Conservation (phyloP, 2,888 invertebrate species). For the Iselma pallidipennis region DNA sequence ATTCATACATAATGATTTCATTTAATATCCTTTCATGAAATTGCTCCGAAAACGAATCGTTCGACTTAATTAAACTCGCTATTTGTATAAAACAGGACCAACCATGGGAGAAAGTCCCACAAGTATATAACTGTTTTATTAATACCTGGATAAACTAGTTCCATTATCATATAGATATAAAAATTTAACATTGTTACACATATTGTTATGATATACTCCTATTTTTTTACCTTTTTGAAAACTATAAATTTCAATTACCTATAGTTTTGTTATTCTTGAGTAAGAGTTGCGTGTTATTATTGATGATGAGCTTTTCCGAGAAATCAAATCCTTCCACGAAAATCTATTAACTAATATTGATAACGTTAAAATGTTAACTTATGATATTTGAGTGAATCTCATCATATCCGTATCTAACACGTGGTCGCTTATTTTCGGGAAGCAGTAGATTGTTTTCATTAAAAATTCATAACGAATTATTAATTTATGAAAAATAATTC, state of each 20-base stretch:
- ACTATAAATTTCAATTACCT: too few species aligned
- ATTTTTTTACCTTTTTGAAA: too few species aligned
- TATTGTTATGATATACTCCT: too few species aligned
- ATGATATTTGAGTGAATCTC: constrained; percentile 15
- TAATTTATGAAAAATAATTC: background rate
- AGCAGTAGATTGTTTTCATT: background rate
- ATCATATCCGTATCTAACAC: background rate
- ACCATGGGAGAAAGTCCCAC: background rate
- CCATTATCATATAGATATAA: background rate
- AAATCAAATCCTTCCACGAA: constrained; percentile 27
- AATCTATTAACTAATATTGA: constrained; percentile 27
- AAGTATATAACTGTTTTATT: background rate
- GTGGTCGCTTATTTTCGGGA: background rate
- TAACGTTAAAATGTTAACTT: constrained; percentile 22
- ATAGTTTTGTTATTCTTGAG: too few species aligned
- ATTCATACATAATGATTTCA: constrained; percentile 44
- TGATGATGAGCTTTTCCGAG: constrained; percentile 23
- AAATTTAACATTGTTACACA: too few species aligned
- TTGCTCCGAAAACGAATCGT: constrained; percentile 37
- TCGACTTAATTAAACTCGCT: constrained; percentile 41
- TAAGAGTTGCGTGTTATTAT: constrained; percentile 23
- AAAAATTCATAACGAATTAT: background rate
- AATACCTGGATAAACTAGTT: background rate
- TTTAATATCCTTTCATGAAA: constrained; percentile 41
- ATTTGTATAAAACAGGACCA: constrained; percentile 27